Evolutionary conservation across 2,113 vertebrate species (phyloP), one percentile per base, ranked within the genome.

Genomic region (Leucopsar rothschildi): DNA sequence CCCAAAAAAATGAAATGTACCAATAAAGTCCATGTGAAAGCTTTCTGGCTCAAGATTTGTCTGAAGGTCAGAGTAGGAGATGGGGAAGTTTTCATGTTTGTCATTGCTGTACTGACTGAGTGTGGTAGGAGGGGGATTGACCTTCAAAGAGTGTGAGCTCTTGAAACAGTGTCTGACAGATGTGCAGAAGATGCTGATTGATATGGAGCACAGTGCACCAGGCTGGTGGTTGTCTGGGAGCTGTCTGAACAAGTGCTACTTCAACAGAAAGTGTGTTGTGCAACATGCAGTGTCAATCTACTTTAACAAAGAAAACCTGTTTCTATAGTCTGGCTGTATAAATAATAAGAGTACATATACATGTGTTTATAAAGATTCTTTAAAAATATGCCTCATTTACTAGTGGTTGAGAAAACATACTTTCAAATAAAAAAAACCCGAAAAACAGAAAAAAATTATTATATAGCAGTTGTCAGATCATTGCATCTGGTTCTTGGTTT

Each of bases 401-500:
- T 56, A 29, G 4, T 69, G 9, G 23, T 44, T 82, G 61, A 90
- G 31, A 90, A 87, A 79, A 59, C 28, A 9, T 31, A 23, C 5
- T 75, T 81, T 49, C 13, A 71, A 83, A 60, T 72, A 22, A 52
- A 59, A 31, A 44, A 44, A 40, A 16, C 20, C 19, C 19, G 6
- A 0, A 0, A 57, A 17, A 3, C 12, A 25, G 12, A 21, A 6
- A 16, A 56, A 44, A 77, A 19, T 33, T 52, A 10, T 42, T 50
- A 2, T n/a, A 14, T 45, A 35, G 13, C 3, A 42, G 4, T 55
- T 55, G 1, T 78, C 47, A 55, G 25, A 37, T 11, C 1, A 6
- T 75, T 45, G 20, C 9, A 5, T 44, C 18, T 65, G 1, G 0
- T 60, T 84, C 24, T 49, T 95, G 5, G 3, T 89, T 88, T 89